These are phyloP conservation scores for Drosophila pseudotalamancana DNA, from an alignment of 2,888 invertebrate species.

Conservation along the genomic window DNA sequence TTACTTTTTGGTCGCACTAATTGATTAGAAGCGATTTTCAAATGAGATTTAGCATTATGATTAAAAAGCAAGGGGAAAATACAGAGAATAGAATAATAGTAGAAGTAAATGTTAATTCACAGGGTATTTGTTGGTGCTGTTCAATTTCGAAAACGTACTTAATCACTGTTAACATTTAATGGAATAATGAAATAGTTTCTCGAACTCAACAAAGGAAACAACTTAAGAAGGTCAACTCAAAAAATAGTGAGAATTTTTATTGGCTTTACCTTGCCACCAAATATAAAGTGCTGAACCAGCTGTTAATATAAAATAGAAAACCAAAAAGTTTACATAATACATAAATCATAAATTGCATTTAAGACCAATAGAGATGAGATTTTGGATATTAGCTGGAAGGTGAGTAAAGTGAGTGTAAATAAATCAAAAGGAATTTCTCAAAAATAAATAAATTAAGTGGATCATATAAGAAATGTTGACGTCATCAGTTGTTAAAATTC, in stretches of 20 bases:
- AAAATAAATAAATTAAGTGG: constrained; percentile 23
- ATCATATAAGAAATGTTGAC: constrained; percentile 29
- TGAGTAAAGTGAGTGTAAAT: no score
- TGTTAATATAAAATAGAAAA: constrained; percentile 50
- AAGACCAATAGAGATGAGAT: neutral
- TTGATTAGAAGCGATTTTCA: constrained; percentile 38
- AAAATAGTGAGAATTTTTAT: constrained; percentile 15
- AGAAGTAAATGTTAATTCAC: constrained; percentile 27
- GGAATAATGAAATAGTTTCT: constrained; percentile 7
- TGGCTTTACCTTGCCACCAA: constrained; percentile 81
- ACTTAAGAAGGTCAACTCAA: neutral
- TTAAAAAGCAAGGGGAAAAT: constrained; percentile 23
- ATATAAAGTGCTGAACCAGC: constrained; percentile 75
- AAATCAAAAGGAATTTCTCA: neutral
- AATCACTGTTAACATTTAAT: constrained; percentile 1
- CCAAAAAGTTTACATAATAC: neutral
- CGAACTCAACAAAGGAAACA: constrained; percentile 10
- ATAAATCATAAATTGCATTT: neutral
- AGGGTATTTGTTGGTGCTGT: neutral
- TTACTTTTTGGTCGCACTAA: constrained; percentile 83
- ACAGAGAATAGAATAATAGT: constrained; percentile 19
- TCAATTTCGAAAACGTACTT: neutral
- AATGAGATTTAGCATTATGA: constrained; percentile 35
- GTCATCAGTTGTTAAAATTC: constrained; percentile 62
- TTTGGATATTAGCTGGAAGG: neutral